Evolutionary conservation across 2,888 invertebrate species (phyloP), one percentile per base, ranked within the genome.

Genomic region (Amblyteles armatorius): DNA sequence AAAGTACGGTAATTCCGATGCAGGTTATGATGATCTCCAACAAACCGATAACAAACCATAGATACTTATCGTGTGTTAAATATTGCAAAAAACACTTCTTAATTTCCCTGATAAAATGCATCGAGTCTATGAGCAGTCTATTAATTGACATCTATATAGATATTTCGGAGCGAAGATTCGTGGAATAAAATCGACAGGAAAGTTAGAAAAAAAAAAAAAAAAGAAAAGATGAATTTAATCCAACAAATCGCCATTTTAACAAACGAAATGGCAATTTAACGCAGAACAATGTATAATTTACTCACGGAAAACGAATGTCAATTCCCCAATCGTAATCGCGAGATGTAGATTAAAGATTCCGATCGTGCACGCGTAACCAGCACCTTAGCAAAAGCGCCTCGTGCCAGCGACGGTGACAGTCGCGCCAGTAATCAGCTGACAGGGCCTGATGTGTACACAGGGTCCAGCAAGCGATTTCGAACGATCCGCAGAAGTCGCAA

Each of bases 391-490:
- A 68, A 52, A 68, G 50, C 55, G 57, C 50, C 78, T 44, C 78
- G 82, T 77, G 72, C 22, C 57, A 57, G 33, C 48, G 40, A 13
- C 48, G 33, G 40, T 83, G 82, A 83, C 78, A 83, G 48, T 22
- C 60, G 68, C 68, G 60, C 68, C 26, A 9, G 13, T 11, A n/a
- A 68, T 74, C 83, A 79, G 83, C 83, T 83, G 83, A 79, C 67
- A 16, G 22, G 3, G 40, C 48, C 33, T 33, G 50, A 22, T 22
- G 22, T 33, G 44, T 33, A n/a, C 40, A n/a, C 40, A n/a, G 29
- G 44, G 4, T 48, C 29, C 5, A 29, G 29, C 29, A 5, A 5
- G 29, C 29, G 29, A 29, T 29, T 29, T 40, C 40, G 40, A 40
- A 40, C 40, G 9, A 9, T 40, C 9, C 9, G 9, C 40, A 40